Evolutionary conservation across 2,113 vertebrate genomes (phyloP).

Genomic region (Tyrannus savana): DNA sequence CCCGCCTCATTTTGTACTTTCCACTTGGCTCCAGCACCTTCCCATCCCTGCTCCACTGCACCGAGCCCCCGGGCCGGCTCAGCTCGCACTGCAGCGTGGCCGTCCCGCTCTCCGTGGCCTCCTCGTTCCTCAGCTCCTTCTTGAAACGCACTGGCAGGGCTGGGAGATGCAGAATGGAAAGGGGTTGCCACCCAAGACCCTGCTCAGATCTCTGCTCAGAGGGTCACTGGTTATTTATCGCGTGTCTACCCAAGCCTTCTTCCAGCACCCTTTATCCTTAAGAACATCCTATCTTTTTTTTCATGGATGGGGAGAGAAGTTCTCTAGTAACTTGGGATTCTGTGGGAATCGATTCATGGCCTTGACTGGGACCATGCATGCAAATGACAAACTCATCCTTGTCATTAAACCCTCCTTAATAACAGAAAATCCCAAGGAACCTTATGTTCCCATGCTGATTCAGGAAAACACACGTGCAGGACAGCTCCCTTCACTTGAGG

Average conservation of each 20-base stretch:
- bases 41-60: conserved; percentile 80
- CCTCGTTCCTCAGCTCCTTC: conserved; percentile 80
- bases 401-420: neutral
- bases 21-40: conserved; percentile 39
- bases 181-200: neutral
- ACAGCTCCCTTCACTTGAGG: neutral
- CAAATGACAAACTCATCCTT: neutral
- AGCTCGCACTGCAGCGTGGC: conserved; percentile 85
- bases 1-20: conserved; percentile 79
- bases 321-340: neutral
- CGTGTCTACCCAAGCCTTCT: neutral
- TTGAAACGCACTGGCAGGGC: conserved; percentile 82
- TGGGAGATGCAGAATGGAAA: conserved; percentile 57
- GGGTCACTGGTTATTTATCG: rapidly evolving
- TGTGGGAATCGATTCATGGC: neutral
- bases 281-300: neutral
- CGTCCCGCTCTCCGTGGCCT: conserved; percentile 82
- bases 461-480: neutral
- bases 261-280: neutral
- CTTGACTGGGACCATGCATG: neutral
- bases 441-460: neutral
- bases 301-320: neutral
- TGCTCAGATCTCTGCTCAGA: neutral
- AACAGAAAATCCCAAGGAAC: neutral
- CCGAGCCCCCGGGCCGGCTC: conserved; percentile 66